Conservation (phyloP, 2,797 vertebrate species). For the Acanthopagrus latus region DNA sequence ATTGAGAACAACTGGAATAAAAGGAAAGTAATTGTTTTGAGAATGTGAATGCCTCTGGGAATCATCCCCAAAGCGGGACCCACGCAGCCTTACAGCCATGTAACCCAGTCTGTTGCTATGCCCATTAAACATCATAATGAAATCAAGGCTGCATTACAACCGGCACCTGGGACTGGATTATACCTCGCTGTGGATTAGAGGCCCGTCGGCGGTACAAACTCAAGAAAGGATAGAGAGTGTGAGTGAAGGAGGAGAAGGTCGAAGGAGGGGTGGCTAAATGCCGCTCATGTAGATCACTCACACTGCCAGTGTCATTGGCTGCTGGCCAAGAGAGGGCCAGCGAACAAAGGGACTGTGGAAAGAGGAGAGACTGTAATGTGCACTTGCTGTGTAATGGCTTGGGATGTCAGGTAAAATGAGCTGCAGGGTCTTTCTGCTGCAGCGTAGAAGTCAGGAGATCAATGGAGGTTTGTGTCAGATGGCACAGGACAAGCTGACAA, state of each 20-base stretch:
- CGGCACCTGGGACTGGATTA: conserved; percentile 74
- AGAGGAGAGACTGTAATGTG: conserved; percentile 46
- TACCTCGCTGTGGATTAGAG: conserved; percentile 68
- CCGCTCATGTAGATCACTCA: conserved; percentile 60
- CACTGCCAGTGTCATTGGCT: conserved; percentile 68
- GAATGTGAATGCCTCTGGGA: conserved; percentile 50
- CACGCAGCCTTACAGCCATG: conserved; percentile 46
- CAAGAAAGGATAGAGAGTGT: conserved; percentile 43
- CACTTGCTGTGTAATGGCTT: conserved; percentile 42
- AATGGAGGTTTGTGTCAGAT: conserved; percentile 49
- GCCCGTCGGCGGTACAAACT: conserved; percentile 51
- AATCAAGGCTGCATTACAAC: conserved; percentile 77
- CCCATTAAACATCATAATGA: conserved; percentile 79
- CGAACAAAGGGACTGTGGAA: conserved; percentile 64
- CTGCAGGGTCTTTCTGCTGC: conserved; percentile 53
- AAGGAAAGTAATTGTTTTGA: conserved; percentile 49
- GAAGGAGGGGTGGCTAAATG: conserved; percentile 58
- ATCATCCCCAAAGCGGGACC: conserved; percentile 48
- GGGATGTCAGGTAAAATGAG: conserved; percentile 69
- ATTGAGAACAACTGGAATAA: conserved; percentile 17
- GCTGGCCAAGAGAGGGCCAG: conserved; percentile 63
- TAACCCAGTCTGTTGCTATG: conserved; percentile 63
- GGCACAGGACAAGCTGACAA: conserved; percentile 40
- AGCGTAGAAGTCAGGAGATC: conserved; percentile 49
- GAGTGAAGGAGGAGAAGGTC: conserved; percentile 38